Evolutionary conservation across 64 coral and sea anemone genomes (phyloP), one percentile per base, ranked within the genome.

Genomic region (Acropora tenuis): DNA sequence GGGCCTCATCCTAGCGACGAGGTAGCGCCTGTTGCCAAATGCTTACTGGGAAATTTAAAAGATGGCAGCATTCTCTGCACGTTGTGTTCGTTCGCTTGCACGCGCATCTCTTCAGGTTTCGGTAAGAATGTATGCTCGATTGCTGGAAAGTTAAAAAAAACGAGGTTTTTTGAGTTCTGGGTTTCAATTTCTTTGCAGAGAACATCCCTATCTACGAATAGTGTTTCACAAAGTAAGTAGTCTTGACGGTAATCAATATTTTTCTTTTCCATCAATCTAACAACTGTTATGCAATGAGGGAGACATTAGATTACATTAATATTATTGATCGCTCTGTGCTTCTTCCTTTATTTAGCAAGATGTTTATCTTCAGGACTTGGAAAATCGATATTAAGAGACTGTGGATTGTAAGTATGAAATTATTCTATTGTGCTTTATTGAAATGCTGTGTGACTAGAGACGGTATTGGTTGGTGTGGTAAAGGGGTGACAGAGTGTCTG

Each of bases 1-100:
- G 30, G 30, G 12, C 46, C 44, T 48, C 75, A 18, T 78, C 45
- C 40, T 41, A 16, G 13, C 3, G 17, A 78, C 75, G 75, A 78
- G 75, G 75, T 18, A 0, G 17, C 5, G 45, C 2, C 2, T 5
- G 20, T 76, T 5, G 44, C 46, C 16, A 47, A 8, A 16, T 47
- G 82, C 30, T 77, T 77, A 1, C 75, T 45, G 80, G 79, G 74
- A 83, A 91, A 58, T 75, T 77, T 79, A n/a, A 76, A 93, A 93
- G 41, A 93, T 93, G 91, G 91, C 91, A 19, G 83, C 83, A 50
- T 43, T 86, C 1, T 92, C 91, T 87, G 91, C 83, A 93, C 91
- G 91, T 80, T 93, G 91, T 93, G 20, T 93, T 41, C 57, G 91
- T 10, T 59, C 91, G 66, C 2, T 93, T 45, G 82, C 80, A 2